Conservation (phyloP, 2,113 vertebrate genomes). For the Oncorhynchus gorbuscha region DNA sequence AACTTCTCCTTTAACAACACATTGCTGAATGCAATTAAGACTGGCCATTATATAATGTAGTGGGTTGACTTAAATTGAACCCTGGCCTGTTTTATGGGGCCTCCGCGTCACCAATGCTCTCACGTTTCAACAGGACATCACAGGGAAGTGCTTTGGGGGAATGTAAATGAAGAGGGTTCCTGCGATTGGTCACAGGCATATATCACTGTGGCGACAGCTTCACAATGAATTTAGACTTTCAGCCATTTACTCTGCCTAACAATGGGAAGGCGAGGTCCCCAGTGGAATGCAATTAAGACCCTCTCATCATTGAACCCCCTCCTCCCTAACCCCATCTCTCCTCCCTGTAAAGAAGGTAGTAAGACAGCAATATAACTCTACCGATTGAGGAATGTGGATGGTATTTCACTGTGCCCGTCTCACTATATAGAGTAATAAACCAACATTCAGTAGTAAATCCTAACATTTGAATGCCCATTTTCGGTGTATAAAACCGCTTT, state of each 20-base stretch:
- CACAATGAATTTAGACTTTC: not conserved
- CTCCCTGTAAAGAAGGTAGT: not conserved
- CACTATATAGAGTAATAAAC: too few relatives aligned
- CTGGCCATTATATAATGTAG: not conserved
- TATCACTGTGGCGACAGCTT: too few relatives aligned
- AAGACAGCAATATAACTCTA: not conserved
- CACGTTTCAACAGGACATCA: not conserved
- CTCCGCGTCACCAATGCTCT: not conserved
- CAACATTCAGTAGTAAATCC: too few relatives aligned
- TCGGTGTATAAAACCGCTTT: not conserved
- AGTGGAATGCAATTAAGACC: not conserved
- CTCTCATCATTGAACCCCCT: not conserved
- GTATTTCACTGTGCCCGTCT: too few relatives aligned
- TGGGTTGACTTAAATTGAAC: not conserved
- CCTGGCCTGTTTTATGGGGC: slow-evolving; percentile 14
- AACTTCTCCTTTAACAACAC: not conserved
- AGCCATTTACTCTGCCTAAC: not conserved
- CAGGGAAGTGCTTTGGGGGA: not conserved
- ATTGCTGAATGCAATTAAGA: slow-evolving; percentile 19
- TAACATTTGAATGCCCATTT: too few relatives aligned
- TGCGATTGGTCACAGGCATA: not conserved
- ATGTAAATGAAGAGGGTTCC: not conserved
- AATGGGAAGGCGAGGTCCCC: not conserved
- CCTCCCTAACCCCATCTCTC: not conserved
- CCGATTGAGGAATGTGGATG: too few relatives aligned